Conservation (phyloP, 2,113 vertebrate genomes). For the Panurus biarmicus region DNA sequence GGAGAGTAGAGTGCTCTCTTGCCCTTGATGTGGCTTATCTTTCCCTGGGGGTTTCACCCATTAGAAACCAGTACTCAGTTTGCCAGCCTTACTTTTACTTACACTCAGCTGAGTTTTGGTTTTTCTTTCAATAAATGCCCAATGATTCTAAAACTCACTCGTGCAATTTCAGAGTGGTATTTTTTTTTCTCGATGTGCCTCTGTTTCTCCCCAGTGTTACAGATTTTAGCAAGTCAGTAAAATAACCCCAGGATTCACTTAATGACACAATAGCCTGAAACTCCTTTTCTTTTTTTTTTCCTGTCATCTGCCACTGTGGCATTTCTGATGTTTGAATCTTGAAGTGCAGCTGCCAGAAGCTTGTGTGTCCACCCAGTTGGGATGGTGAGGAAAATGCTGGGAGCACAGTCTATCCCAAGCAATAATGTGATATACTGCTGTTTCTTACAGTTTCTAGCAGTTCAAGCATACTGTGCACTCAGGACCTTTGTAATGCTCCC, state of each 20-base stretch:
- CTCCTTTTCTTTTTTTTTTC: not conserved
- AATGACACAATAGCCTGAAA: not conserved
- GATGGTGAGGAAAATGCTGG: not conserved
- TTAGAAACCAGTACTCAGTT: not conserved
- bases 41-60: not conserved
- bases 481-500: not conserved
- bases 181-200: not conserved
- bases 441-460: not conserved
- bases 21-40: not conserved
- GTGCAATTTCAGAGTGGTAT: not conserved
- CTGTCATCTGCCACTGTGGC: not conserved
- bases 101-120: not conserved
- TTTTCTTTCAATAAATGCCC: not conserved
- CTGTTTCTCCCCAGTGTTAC: not conserved
- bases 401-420: not conserved
- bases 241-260: not conserved
- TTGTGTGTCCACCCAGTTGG: fast-evolving
- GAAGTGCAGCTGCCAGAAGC: not conserved
- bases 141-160: not conserved
- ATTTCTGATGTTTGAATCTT: not conserved
- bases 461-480: fast-evolving
- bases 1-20: not conserved
- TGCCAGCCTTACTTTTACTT: not conserved
- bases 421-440: not conserved
- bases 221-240: not conserved